Base-by-base conservation (phyloP, 2,888 invertebrate genomes). In the Tetramorium bicarinatum region DNA sequence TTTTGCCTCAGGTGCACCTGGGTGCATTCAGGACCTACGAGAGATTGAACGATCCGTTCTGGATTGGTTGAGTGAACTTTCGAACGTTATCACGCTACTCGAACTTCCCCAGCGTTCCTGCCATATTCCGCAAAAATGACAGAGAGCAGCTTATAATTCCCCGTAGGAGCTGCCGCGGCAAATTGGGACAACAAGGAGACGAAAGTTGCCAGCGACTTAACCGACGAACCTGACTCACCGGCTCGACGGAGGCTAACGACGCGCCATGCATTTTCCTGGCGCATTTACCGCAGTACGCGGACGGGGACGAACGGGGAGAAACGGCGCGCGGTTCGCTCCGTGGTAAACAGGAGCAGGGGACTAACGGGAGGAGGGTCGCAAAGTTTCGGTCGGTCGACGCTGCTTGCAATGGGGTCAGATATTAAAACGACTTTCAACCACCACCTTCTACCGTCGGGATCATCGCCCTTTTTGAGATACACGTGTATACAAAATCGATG, bases 331-430 rank as follows among this genome's bases (percentile, higher is more conserved):
- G 49, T 49, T 52, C 25, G 59, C 47, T 80, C 83, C 69, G 49
- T 18, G 25, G 41, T 54, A 82, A 61, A 44, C 54, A 56, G 74
- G 66, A 49, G 49, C 59, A 47, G 66, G 38, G 62, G 29, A 21
- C 18, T 11, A 38, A 41, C n/a, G 54, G 52, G 61, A 66, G 29
- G n/a, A 54, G 38, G 67, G 61, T 62, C 69, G 85, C 76, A 87
- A 90, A 87, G 54, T 90, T 82, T 75, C 62, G 74, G 79, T 64
- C 47, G 61, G 52, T 49, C 76, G 76, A 38, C 44, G 52, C 18
- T 54, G 66, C 69, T 71, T 83, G 81, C 77, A 82, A 86, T 82
- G 85, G 59, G 90, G 90, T 90, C 88, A 88, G 86, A 88, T 90
- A 89, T 90, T 87, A 87, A 88, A 89, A 86, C 76, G 66, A 79